Conservation (phyloP, 2,797 vertebrate species). For the Dendrocincla tyrannina region DNA sequence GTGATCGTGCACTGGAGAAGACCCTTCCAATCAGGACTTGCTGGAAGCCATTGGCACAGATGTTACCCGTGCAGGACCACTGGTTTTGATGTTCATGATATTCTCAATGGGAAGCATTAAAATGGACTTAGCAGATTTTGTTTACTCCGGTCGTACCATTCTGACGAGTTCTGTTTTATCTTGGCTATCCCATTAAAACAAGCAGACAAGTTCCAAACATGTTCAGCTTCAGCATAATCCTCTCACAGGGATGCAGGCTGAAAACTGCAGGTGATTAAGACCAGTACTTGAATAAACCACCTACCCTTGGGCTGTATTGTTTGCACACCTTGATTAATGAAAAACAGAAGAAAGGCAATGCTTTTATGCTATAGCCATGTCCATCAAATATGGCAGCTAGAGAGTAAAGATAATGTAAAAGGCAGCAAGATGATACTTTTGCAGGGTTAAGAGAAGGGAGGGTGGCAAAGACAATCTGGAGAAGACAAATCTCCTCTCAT, state of each 20-base stretch:
- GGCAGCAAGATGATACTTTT: neutral
- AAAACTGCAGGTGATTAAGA: neutral
- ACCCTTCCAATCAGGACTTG: accelerated
- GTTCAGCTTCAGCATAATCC: neutral
- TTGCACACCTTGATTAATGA: neutral
- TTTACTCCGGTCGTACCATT: neutral
- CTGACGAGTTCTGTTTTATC: neutral
- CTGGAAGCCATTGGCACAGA: neutral
- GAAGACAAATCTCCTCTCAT: neutral
- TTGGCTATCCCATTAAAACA: neutral
- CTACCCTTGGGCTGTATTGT: neutral
- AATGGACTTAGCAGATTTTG: neutral
- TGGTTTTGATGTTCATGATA: neutral
- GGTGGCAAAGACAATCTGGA: neutral
- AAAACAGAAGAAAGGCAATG: neutral
- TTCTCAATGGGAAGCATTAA: neutral
- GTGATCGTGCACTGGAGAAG: neutral
- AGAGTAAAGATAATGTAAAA: neutral
- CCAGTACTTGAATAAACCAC: neutral
- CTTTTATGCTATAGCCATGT: neutral
- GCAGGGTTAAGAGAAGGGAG: neutral
- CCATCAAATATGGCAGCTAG: neutral
- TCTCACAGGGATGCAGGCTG: neutral
- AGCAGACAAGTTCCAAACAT: neutral
- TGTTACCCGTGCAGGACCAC: neutral